Base-by-base conservation (phyloP, 2,797 vertebrate species). In the Pseudopleuronectes americanus region DNA sequence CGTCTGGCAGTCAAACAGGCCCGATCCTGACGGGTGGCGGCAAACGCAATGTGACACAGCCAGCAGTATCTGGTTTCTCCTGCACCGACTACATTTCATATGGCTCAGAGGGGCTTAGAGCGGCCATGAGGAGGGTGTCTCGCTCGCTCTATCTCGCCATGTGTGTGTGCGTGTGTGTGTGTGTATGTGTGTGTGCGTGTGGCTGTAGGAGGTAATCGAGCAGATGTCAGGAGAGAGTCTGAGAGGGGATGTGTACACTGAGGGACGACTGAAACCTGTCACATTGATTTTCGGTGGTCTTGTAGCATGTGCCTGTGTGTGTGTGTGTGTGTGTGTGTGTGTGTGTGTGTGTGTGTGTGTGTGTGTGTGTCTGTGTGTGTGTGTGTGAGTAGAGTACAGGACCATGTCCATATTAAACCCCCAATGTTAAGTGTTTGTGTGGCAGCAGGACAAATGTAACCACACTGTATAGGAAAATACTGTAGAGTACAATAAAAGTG, bases 261-360 rank as follows among this genome's bases (percentile, higher is more conserved):
- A 92, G 92, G 84, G 86, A 91, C 87, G 88, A 92, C 89, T 91
- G 92, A 92, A 90, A 91, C 89, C 92, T 93, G 92, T 92, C 93
- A 92, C 91, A 90, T 90, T 90, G 92, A 93, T 92, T 93, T 91
- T 83, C 87, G 88, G 81, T 79, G 82, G 82, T 87, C 80, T 76
- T 31, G 58, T 79, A 74, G 81, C 62, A 49, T 57, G 54, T 13
- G 74, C 21, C n/a, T 31, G 14, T 56, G 64, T 76, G 19, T 84
- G 24, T 58, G 31, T 23, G 17, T 19, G 28, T 53, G 72, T 69
- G 71, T 56, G 22, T 31, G 14, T 57, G 66, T 76, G n/a, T 84
- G 24, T 58, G 31, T 23, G 61, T 24, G 59, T 64, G 56, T 62
- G 49, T 57, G 66, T 69, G 53, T 65, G 70, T 63, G 71, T 58